Percentiles rank a stretch among this genome's conserved stretches.
phyloP scores from a whole-genome alignment of 2,888 invertebrate genomes.

The Scaptomyza reducta region DNA sequence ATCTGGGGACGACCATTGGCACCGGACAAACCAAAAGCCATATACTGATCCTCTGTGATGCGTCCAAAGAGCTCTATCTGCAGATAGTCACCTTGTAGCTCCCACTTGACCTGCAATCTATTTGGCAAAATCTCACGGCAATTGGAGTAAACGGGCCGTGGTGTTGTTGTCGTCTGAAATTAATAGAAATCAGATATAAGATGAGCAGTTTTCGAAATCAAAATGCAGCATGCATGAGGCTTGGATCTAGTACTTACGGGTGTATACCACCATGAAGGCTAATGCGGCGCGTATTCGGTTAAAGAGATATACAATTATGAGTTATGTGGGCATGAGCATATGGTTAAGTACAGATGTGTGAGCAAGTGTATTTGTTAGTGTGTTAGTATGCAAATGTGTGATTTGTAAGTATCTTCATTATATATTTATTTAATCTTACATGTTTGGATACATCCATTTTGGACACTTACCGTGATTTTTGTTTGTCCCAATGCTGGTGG shows the following conservation, averaged over 20 bases:
- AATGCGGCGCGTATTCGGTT: constrained; percentile 78
- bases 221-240: constrained; percentile 51
- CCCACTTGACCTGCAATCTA: constrained; percentile 94
- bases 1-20: constrained; percentile 90
- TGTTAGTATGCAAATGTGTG: constrained; percentile 7
- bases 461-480: constrained; percentile 91
- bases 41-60: constrained; percentile 93
- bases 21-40: constrained; percentile 94
- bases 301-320: constrained; percentile 74
- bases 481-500: constrained; percentile 96
- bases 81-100: constrained; percentile 90
- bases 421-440: not conserved
- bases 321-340: constrained; percentile 59
- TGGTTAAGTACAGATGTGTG: constrained; percentile 51
- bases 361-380: constrained; percentile 9
- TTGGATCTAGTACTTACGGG: constrained; percentile 89
- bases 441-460: not conserved
- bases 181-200: constrained; percentile 20
- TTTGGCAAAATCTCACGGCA: constrained; percentile 94
- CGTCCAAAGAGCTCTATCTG: constrained; percentile 91
- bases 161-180: constrained; percentile 91
- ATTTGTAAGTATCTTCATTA: not conserved
- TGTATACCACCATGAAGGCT: constrained; percentile 97
- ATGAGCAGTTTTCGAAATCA: too few species aligned
- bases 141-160: constrained; percentile 89